Evolutionary conservation across 1,140 invertebrate genomes (phyloP).

Genomic region (Tetraneura akinire): DNA sequence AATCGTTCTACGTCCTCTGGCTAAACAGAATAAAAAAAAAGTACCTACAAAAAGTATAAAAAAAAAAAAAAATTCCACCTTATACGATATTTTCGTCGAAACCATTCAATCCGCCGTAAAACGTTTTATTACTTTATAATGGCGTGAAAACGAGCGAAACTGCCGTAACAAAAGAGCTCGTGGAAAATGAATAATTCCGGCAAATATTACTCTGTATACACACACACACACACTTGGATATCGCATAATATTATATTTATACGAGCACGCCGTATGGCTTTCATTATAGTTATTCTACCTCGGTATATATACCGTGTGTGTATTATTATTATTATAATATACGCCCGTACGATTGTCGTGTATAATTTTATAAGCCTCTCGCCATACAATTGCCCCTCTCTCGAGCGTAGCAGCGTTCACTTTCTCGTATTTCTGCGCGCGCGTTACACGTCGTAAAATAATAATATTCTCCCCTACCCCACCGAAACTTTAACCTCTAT

Average conservation of each 20-base stretch:
- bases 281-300: constrained; percentile 28
- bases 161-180: constrained; percentile 38
- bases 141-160: constrained; percentile 42
- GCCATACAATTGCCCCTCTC: background rate
- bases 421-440: background rate
- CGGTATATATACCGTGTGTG: background rate
- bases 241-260: background rate
- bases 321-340: constrained; percentile 16
- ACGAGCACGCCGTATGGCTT: background rate
- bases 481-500: constrained; percentile 7
- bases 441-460: constrained; percentile 27
- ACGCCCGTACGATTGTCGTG: background rate
- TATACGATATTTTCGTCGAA: background rate
- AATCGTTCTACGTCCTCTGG: too few relatives aligned
- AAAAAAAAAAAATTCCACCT: too few relatives aligned
- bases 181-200: constrained; percentile 45
- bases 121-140: constrained; percentile 40
- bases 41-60: too few relatives aligned
- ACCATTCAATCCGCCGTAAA: constrained; percentile 15
- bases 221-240: constrained; percentile 12
- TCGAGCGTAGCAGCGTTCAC: too few relatives aligned
- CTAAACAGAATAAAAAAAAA: too few relatives aligned
- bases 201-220: constrained; percentile 25
- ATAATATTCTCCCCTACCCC: too few relatives aligned
- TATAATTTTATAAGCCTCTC: constrained; percentile 33